These are phyloP conservation scores for Thalpophila matura DNA, from an alignment of 2,888 invertebrate species.

Conservation along the genomic window DNA sequence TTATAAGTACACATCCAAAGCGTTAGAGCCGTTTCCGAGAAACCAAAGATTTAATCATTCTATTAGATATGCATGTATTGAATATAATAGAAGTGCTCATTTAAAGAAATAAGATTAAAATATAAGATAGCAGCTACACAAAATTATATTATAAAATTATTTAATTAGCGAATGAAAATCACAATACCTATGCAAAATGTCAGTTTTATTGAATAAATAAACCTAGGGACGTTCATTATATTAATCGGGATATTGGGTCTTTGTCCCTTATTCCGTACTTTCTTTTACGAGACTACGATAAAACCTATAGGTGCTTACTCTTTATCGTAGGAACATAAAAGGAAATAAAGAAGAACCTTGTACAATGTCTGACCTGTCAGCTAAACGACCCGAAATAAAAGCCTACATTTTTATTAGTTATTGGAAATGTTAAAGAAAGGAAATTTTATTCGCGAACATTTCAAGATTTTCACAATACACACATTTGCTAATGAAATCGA, in stretches of 20 bases:
- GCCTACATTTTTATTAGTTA: constrained; percentile 65
- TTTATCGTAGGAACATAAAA: constrained; percentile 72
- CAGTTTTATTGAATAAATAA: constrained; percentile 65
- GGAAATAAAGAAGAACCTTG: constrained; percentile 70
- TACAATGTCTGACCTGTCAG: constrained; percentile 67
- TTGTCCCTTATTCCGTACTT: constrained; percentile 72
- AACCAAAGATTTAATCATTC: too few relatives aligned
- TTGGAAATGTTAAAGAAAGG: constrained; percentile 53
- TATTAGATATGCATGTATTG: too few relatives aligned
- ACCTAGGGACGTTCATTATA: constrained; percentile 68
- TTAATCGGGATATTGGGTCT: constrained; percentile 72
- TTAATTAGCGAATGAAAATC: background rate
- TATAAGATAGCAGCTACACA: too few relatives aligned
- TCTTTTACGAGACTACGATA: constrained; percentile 74
- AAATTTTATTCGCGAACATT: constrained; percentile 48
- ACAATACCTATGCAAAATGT: constrained; percentile 47
- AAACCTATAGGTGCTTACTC: constrained; percentile 68
- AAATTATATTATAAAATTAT: background rate
- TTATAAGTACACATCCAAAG: too few relatives aligned
- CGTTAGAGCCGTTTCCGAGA: too few relatives aligned
- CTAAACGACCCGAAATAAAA: constrained; percentile 66
- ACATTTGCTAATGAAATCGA: constrained; percentile 45
- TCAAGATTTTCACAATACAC: constrained; percentile 33
- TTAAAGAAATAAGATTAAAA: too few relatives aligned
- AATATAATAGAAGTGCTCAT: too few relatives aligned